Evolutionary conservation across 2,797 vertebrate genomes (phyloP), one percentile per base, ranked within the genome.

Genomic region (Onychomys torridus): DNA sequence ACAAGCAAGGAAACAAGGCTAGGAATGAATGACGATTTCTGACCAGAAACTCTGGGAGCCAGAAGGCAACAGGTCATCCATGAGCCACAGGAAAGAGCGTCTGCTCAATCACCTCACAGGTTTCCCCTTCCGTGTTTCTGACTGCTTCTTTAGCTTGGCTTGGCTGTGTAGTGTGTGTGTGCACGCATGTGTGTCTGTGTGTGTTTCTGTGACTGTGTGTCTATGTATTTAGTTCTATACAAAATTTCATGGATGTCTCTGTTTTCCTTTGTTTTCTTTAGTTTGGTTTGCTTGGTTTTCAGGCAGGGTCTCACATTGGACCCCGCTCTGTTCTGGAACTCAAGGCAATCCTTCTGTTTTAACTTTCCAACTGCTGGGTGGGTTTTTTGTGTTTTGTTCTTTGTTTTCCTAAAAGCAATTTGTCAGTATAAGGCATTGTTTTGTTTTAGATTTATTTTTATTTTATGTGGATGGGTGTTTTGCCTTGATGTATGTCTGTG

Each of bases 361-460:
- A 57, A 23, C 85, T 25, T 73, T n/a, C 67, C 63, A n/a, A 29
- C 2, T 29, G 12, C 65, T 40, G 4, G 46, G 6, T 52, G 49
- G 49, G 49, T 52, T 52, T 52, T 52, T 52, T 52, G 13, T 61
- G 4, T 79, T 91, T 90, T 69, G 46, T 78, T 67, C 85, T 59
- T 83, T 34, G 49, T 92, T 55, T 55, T 55, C 14, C 52, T 55
- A 82, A 78, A 19, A 89, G 78, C 52, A 52, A 55, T 61, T 55
- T 95, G 78, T 91, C 75, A 89, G 43, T 32, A 13, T 63, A 55
- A 91, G 43, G 46, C 46, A 86, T 57, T 29, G n/a, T 90, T 83
- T 78, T 76, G 23, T 25, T 82, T 61, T 82, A 29, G 79, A 4
- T 61, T 61, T 43, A 37, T 37, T 43, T 83, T 61, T 57, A n/a